Percentiles rank a stretch among this genome's conserved stretches.
Evolutionary conservation across 2,888 invertebrate genomes (phyloP).

Genomic region (Tolmerus cingulatus): DNA sequence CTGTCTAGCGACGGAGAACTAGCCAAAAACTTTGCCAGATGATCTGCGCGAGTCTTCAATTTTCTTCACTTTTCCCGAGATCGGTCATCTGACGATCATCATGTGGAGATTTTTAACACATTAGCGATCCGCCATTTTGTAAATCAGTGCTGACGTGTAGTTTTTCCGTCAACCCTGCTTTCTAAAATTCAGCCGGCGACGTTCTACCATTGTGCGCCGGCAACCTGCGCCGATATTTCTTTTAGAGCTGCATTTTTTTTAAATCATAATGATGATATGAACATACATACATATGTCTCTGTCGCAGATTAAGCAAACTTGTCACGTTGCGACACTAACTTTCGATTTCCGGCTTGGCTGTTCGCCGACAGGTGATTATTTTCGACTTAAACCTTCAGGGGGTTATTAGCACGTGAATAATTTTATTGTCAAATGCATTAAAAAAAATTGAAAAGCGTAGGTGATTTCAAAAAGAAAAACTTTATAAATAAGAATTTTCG

Average conservation of each 20-base stretch:
- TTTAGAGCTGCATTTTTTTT: background rate
- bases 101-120: background rate
- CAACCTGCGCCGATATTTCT: background rate
- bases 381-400: background rate
- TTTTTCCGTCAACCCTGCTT: background rate
- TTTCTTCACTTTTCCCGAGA: background rate
- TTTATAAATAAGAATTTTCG: background rate
- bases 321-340: background rate
- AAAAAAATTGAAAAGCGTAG: background rate
- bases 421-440: background rate
- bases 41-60: background rate
- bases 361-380: background rate
- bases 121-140: background rate
- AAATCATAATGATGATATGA: background rate
- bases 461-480: background rate
- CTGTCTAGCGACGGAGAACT: background rate
- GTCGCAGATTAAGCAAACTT: background rate
- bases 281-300: background rate
- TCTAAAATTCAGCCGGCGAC: background rate
- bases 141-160: background rate
- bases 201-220: background rate
- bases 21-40: background rate
- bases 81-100: background rate
- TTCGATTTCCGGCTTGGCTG: background rate
- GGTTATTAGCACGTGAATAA: background rate